A percentile compares a stretch with the other conserved stretches of the same genome.
Conservation (phyloP, 1,140 invertebrate species). For the Zaprionus ghesquierei region DNA sequence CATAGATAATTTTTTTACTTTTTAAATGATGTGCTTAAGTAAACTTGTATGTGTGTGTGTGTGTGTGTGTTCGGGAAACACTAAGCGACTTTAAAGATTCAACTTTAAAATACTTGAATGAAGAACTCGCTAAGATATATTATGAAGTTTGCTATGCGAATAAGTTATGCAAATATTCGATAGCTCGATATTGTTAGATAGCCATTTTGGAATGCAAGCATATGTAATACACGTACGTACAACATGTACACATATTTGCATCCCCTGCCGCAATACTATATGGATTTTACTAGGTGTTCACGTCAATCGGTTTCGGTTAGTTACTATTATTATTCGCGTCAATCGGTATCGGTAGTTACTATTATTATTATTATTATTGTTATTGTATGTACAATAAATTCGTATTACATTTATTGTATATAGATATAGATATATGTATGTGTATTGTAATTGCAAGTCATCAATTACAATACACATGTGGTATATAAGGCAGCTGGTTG, state of each 20-base stretch:
- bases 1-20: neutral
- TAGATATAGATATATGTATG: conserved; percentile 47
- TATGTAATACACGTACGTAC: neutral
- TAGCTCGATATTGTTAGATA: neutral
- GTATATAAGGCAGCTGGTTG: neutral
- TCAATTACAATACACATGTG: neutral
- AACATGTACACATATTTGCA: neutral
- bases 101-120: conserved; percentile 15
- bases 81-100: neutral
- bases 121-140: too few species aligned
- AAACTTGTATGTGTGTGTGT: neutral
- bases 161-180: neutral
- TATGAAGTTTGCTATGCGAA: conserved; percentile 16
- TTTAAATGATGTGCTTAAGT: neutral
- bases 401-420: conserved; percentile 65
- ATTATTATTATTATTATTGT: conserved; percentile 16
- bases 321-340: too few species aligned
- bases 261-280: neutral
- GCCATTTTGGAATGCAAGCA: neutral
- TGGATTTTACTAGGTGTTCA: neutral
- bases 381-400: conserved; percentile 79
- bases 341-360: neutral
- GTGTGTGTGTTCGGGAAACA: neutral
- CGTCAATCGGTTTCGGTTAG: too few species aligned
- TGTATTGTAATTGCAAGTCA: neutral